Conservation (phyloP, 2,888 invertebrate species). For the Yponomeuta malinellus region DNA sequence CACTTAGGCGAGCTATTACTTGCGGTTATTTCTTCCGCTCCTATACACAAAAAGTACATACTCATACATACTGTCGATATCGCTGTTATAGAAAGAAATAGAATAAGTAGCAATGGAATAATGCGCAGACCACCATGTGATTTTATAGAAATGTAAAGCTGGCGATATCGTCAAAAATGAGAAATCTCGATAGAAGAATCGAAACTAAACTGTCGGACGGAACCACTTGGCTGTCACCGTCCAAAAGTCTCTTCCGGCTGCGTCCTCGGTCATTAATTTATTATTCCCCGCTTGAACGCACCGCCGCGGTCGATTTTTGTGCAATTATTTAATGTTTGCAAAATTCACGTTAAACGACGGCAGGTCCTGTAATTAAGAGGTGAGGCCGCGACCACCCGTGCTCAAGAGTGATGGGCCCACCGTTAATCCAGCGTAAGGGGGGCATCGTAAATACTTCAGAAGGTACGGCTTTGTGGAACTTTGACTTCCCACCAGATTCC, state of each 20-base stretch:
- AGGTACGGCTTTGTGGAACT: background rate
- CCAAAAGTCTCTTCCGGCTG: background rate
- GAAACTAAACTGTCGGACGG: too few species aligned
- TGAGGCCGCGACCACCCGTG: conserved; percentile 60
- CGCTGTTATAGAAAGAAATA: too few species aligned
- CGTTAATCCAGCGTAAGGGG: conserved; percentile 48
- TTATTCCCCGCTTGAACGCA: conserved; percentile 62
- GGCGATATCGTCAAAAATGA: too few species aligned
- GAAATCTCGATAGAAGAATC: too few species aligned
- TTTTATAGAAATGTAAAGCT: too few species aligned
- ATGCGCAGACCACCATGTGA: too few species aligned
- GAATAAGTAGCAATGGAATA: too few species aligned
- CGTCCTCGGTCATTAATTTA: conserved; percentile 47
- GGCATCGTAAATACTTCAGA: background rate
- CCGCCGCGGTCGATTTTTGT: conserved; percentile 53
- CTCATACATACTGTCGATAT: too few species aligned
- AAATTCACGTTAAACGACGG: conserved; percentile 68
- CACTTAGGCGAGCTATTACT: background rate
- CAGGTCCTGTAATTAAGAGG: conserved; percentile 64
- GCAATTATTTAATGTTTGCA: conserved; percentile 67
- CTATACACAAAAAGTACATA: too few species aligned
- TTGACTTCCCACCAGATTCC: too few species aligned
- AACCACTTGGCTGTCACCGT: too few species aligned
- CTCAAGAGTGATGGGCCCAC: conserved; percentile 55
- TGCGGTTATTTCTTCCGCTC: too few species aligned